Evolutionary conservation across 2,797 vertebrate species (phyloP).

Genomic region (Dendrocincla fuliginosa): DNA sequence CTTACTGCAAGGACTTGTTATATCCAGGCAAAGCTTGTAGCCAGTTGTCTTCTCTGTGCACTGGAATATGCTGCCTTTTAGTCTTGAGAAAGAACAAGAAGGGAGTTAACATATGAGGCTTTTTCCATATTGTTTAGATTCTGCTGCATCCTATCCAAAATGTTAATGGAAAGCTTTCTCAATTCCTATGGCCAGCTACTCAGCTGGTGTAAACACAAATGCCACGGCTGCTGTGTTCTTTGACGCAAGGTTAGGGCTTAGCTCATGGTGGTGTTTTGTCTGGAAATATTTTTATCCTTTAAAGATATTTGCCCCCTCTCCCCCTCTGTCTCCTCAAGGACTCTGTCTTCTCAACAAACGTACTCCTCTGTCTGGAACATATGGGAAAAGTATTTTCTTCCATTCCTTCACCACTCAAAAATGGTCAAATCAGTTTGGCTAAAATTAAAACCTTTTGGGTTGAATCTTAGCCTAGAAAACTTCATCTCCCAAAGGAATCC

Average conservation of each 20-base stretch:
- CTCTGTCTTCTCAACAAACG: slow-evolving; percentile 33
- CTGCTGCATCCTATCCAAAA: not conserved
- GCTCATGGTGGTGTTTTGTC: slow-evolving; percentile 57
- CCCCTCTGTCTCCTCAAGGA: slow-evolving; percentile 6
- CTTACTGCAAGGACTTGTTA: not conserved
- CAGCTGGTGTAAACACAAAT: slow-evolving; percentile 51
- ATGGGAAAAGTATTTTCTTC: slow-evolving; percentile 64
- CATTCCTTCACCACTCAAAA: slow-evolving; percentile 59
- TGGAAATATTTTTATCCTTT: slow-evolving; percentile 66
- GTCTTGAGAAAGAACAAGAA: not conserved
- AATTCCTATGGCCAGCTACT: slow-evolving; percentile 38
- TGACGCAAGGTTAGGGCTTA: slow-evolving; percentile 50
- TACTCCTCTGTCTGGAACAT: slow-evolving; percentile 47
- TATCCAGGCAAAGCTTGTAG: not conserved
- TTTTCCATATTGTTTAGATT: slow-evolving; percentile 29
- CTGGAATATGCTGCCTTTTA: not conserved
- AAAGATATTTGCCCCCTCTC: slow-evolving; percentile 17
- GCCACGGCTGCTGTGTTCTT: slow-evolving; percentile 14
- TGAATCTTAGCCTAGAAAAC: slow-evolving; percentile 68
- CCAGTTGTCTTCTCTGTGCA: not conserved
- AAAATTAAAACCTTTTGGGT: slow-evolving; percentile 70
- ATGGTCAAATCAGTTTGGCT: slow-evolving; percentile 46
- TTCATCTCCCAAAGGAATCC: slow-evolving; percentile 50
- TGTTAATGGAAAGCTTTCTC: slow-evolving; percentile 52
- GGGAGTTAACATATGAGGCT: not conserved